These are phyloP conservation scores for Crypturellus tataupa DNA, from an alignment of 2,797 vertebrate genomes.

Conservation along the genomic window DNA sequence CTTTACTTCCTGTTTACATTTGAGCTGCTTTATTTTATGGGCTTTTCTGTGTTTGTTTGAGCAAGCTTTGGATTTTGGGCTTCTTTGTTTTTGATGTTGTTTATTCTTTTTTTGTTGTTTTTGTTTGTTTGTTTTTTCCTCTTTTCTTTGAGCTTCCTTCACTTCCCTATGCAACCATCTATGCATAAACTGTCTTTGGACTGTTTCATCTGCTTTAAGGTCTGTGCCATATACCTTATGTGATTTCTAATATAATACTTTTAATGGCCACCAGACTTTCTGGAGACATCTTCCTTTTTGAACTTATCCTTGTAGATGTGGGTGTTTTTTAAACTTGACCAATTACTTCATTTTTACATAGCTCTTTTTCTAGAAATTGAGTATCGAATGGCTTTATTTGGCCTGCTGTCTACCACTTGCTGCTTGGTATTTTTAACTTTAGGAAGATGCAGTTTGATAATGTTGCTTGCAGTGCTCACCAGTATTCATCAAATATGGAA, in stretches of 20 bases:
- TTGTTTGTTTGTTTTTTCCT: background rate
- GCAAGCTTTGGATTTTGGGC: background rate
- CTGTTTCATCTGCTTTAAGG: background rate
- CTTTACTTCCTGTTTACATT: conserved; percentile 31
- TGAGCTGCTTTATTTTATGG: background rate
- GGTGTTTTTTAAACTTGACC: background rate
- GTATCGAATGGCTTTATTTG: background rate
- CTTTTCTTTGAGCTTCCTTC: background rate
- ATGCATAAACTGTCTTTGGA: background rate
- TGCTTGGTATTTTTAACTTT: conserved; percentile 43
- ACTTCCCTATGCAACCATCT: background rate
- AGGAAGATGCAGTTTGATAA: background rate
- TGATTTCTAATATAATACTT: background rate
- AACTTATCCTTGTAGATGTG: background rate
- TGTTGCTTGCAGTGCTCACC: background rate
- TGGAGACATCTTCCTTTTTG: background rate
- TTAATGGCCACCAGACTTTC: background rate
- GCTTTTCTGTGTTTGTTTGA: background rate
- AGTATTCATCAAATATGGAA: conserved; percentile 43
- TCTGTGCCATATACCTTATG: background rate
- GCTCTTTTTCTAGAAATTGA: background rate
- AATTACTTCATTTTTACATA: background rate
- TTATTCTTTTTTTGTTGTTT: background rate
- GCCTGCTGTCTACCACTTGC: background rate
- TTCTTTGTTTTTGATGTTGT: too few relatives aligned